Conservation (phyloP, 1,140 invertebrate genomes). For the Odontomachus brunneus region DNA sequence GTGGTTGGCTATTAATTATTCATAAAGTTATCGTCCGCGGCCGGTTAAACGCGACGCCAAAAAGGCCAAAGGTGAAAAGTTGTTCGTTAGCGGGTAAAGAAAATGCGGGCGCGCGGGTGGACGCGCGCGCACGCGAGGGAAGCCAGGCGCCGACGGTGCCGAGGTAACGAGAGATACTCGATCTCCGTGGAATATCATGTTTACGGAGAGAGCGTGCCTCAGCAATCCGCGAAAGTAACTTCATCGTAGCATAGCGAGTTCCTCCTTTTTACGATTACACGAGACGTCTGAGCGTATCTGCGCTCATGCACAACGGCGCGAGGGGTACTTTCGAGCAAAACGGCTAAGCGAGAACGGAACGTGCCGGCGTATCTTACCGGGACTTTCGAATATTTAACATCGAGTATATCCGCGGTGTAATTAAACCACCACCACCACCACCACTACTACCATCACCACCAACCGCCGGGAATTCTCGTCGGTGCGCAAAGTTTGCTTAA, state of each 20-base stretch:
- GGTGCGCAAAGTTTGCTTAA: conserved; percentile 21
- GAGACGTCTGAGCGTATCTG: conserved; percentile 29
- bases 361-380: conserved; percentile 2
- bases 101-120: conserved; percentile 32
- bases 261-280: conserved; percentile 42
- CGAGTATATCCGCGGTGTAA: conserved; percentile 35
- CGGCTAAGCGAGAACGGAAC: conserved; percentile 7
- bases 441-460: too few relatives aligned
- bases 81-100: conserved; percentile 49
- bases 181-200: conserved; percentile 53
- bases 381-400: conserved; percentile 39
- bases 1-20: conserved; percentile 57
- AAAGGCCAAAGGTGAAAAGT: conserved; percentile 58
- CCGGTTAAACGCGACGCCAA: conserved; percentile 53
- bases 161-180: conserved; percentile 35
- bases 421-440: neutral
- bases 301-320: neutral
- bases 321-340: too few relatives aligned
- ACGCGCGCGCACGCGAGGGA: neutral
- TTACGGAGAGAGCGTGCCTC: conserved; percentile 41
- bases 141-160: neutral
- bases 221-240: conserved; percentile 49
- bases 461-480: neutral
- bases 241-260: neutral
- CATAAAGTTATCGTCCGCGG: conserved; percentile 56